A percentile compares a stretch with the other conserved stretches of the same genome.
Evolutionary conservation across 2,113 vertebrate species (phyloP).

Genomic region (Nothobranchius furzeri): DNA sequence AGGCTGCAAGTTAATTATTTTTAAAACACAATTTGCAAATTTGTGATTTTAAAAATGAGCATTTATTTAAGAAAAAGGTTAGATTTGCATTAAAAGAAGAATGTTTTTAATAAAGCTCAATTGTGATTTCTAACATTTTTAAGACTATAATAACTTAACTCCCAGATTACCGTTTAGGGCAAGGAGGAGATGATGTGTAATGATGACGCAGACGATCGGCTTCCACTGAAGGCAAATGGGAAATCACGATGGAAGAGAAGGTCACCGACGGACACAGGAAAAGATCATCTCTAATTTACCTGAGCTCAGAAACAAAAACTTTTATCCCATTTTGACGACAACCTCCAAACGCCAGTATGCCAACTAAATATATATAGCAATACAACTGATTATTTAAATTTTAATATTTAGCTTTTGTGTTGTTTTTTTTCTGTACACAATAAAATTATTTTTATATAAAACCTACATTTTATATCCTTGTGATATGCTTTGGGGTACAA

Average conservation of each 20-base stretch:
- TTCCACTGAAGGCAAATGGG: constrained; percentile 27
- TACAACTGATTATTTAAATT: too few species aligned
- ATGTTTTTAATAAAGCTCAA: neutral
- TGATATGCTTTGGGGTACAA: too few species aligned
- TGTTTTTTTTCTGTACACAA: too few species aligned
- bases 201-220: constrained; percentile 8
- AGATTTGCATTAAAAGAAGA: neutral
- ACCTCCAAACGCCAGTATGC: neutral
- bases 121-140: neutral
- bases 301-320: too few species aligned
- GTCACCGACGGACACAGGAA: constrained; percentile 41
- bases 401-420: too few species aligned
- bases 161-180: neutral
- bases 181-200: constrained; percentile 1
- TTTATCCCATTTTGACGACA: neutral
- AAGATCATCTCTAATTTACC: constrained; percentile 41
- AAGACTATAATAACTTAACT: neutral
- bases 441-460: too few species aligned
- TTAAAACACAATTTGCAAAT: neutral
- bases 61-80: neutral
- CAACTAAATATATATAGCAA: neutral
- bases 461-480: too few species aligned
- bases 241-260: constrained; percentile 29
- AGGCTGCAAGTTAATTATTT: neutral
- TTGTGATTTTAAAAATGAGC: neutral